A percentile compares a stretch with the other conserved stretches of the same genome.
Evolutionary conservation across 1,140 invertebrate genomes (phyloP).

Genomic region (Pseudomyrmex concolor): DNA sequence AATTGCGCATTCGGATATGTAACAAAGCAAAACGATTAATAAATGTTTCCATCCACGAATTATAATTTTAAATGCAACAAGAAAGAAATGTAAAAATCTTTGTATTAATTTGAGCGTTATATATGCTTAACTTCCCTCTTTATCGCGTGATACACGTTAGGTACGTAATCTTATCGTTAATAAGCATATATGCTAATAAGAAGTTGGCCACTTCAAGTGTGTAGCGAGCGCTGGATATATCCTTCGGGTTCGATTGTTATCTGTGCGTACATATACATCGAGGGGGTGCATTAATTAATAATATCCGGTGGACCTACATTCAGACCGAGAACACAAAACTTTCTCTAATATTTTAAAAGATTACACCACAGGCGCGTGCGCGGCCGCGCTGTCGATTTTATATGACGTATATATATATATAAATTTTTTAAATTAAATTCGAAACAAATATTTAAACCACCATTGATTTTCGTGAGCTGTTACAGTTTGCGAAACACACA

Average conservation of each 20-base stretch:
- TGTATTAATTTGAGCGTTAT: not conserved
- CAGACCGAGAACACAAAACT: no score
- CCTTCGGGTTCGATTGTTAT: not conserved
- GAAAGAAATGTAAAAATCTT: not conserved
- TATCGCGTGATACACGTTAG: not conserved
- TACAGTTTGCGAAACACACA: no score
- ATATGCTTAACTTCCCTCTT: not conserved
- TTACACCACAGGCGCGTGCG: no score
- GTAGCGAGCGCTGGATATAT: conserved; percentile 17
- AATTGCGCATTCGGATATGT: not conserved
- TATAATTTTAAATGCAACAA: not conserved
- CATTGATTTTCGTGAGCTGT: no score
- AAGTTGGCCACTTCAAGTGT: not conserved
- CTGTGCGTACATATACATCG: no score
- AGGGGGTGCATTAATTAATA: no score
- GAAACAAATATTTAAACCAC: no score
- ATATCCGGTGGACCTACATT: no score
- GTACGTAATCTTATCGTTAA: conserved; percentile 15
- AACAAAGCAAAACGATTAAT: not conserved
- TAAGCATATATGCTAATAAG: conserved; percentile 8
- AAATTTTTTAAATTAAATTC: no score
- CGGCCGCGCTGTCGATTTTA: no score
- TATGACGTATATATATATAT: no score
- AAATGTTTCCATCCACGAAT: not conserved
- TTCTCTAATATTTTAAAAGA: no score